Evolutionary conservation across 2,113 vertebrate genomes (phyloP), one percentile per base, ranked within the genome.

Genomic region (Pangasianodon hypophthalmus): DNA sequence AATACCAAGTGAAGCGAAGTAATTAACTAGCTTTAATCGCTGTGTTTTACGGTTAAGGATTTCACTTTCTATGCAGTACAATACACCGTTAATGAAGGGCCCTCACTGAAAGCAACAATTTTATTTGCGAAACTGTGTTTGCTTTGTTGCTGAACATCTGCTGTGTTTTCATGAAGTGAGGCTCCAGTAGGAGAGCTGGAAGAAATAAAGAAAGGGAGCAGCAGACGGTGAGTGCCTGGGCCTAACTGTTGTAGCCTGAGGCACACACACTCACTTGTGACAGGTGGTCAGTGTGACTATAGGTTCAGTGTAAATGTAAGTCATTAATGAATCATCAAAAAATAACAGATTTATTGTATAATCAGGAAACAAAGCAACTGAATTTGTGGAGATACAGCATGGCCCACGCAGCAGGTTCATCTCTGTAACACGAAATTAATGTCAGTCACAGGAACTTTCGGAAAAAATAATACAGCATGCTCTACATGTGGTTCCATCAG

Each of bases 91-190:
- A 82, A 82, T 6, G 32, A 88, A 37, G 58, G 6, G 11, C 7
- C 26, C 26, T 71, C 10, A 14, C 13, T 41, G 44, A 88, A 64
- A 69, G 46, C 46, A 56, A 84, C 62, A 44, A 58, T 67, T 56
- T 88, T 84, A 41, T 56, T 84, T 54, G 14, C 7, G 50, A 54
- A 54, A 41, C 16, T 6, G 48, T 8, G 14, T 52, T 88, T 7
- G 37, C 58, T 88, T 80, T 88, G 62, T 71, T 84, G 50, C 37
- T n/a, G 62, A 88, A 88, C 87, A 88, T 88, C 87, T 88, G 87
- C 87, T 88, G 50, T 48, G 80, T 58, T 41, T 69, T 52, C n/a
- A 71, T 21, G 48, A 37, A 56, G 6, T 32, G 11, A 44, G 7
- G 37, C 13, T 54, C 29, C 46, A 41, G 62, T 50, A 69, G 80